Evolutionary conservation across 2,888 invertebrate genomes (phyloP).

Genomic region (Volucella zonaria): DNA sequence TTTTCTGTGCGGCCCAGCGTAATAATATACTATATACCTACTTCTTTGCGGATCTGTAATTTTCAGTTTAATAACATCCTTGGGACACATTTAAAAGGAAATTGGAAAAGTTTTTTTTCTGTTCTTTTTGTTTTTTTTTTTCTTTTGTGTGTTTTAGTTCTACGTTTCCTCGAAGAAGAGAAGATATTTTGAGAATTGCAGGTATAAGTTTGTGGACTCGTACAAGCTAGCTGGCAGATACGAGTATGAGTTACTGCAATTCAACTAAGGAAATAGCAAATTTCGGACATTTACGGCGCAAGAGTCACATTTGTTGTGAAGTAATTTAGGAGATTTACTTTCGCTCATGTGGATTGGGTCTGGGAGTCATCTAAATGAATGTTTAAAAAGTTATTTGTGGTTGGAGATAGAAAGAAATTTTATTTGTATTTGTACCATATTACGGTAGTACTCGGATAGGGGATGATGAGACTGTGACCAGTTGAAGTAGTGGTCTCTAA

Average conservation of each 20-base stretch:
- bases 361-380: conserved; percentile 53
- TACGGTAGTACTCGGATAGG: too few relatives aligned
- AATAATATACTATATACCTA: conserved; percentile 60
- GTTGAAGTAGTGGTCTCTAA: too few relatives aligned
- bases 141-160: conserved; percentile 24
- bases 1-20: conserved; percentile 49
- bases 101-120: conserved; percentile 72
- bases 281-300: conserved; percentile 53
- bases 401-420: not conserved
- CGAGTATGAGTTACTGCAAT: conserved; percentile 52
- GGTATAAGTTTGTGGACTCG: conserved; percentile 36
- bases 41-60: conserved; percentile 72
- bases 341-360: conserved; percentile 37
- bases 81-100: conserved; percentile 74
- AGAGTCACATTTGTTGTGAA: conserved; percentile 67
- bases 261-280: conserved; percentile 61
- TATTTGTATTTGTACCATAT: too few relatives aligned
- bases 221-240: conserved; percentile 16
- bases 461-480: too few relatives aligned
- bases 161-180: conserved; percentile 20
- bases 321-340: conserved; percentile 55
- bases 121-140: conserved; percentile 11
- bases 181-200: conserved; percentile 58
- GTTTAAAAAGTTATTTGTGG: conserved; percentile 48
- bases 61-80: conserved; percentile 73